A percentile compares a stretch with the other conserved stretches of the same genome.
Conservation (phyloP, 1,140 invertebrate species). For the Cotesia chilonis region DNA sequence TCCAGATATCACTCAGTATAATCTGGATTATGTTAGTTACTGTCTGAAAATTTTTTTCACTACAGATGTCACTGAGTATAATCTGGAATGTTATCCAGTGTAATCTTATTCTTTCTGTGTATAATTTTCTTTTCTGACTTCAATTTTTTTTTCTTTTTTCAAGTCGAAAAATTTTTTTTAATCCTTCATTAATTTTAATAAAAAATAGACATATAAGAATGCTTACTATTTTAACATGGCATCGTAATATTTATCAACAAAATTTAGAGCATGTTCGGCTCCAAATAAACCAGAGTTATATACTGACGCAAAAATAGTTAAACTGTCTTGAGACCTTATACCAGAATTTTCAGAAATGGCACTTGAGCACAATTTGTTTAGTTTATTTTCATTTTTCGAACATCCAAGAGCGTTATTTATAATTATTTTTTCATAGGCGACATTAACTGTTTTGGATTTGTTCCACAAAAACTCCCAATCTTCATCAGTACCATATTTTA, state of each 20-base stretch:
- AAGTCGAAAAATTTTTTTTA: too few relatives aligned
- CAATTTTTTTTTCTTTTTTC: too few relatives aligned
- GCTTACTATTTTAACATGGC: conserved; percentile 64
- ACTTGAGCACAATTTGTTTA: conserved; percentile 47
- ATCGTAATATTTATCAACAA: conserved; percentile 59
- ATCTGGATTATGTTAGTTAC: too few relatives aligned
- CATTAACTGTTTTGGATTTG: conserved; percentile 43
- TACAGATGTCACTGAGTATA: too few relatives aligned
- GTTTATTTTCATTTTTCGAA: conserved; percentile 58
- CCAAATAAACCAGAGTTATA: conserved; percentile 62
- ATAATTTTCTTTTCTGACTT: too few relatives aligned
- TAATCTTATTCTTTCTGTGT: too few relatives aligned
- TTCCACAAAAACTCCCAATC: conserved; percentile 45
- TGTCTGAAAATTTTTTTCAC: too few relatives aligned
- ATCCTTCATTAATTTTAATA: too few relatives aligned
- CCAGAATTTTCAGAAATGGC: conserved; percentile 45
- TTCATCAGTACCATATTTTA: conserved; percentile 24
- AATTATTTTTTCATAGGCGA: conserved; percentile 67
- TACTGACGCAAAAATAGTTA: conserved; percentile 55
- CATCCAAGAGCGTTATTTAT: conserved; percentile 71
- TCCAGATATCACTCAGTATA: too few relatives aligned
- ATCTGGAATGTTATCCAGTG: too few relatives aligned
- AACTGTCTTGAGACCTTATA: conserved; percentile 51
- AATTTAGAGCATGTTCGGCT: conserved; percentile 60
- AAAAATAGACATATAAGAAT: neutral